Percentiles rank a stretch among this genome's conserved stretches.
phyloP scores from a whole-genome alignment of 2,888 invertebrate genomes.

The Amiota minor region DNA sequence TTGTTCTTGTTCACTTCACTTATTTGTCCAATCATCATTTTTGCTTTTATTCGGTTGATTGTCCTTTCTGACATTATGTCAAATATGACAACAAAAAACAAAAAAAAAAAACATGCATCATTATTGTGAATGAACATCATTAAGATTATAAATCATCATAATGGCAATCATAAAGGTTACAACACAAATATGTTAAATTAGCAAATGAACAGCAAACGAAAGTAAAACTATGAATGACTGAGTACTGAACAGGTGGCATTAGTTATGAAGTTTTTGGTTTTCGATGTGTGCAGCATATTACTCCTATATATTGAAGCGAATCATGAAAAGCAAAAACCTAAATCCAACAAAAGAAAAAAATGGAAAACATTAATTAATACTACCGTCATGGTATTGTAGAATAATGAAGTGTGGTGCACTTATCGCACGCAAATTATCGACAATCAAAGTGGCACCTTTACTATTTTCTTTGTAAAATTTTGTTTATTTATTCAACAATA shows the following conservation, averaged over 20 bases:
- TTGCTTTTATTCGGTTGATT: too few species aligned
- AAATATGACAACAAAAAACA: not conserved
- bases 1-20: too few species aligned
- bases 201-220: not conserved
- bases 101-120: not conserved
- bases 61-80: not conserved
- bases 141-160: slow-evolving; percentile 51
- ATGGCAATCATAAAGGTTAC: slow-evolving; percentile 7
- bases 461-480: not conserved
- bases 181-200: not conserved
- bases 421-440: slow-evolving; percentile 10
- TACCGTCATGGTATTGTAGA: too few species aligned
- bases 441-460: not conserved
- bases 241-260: not conserved
- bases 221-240: not conserved
- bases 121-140: slow-evolving; percentile 40
- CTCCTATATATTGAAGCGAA: too few species aligned
- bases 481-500: too few species aligned
- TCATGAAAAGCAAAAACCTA: not conserved
- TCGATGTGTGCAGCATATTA: too few species aligned
- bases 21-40: slow-evolving; percentile 24
- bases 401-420: not conserved
- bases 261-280: not conserved
- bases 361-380: not conserved
- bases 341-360: not conserved